Evolutionary conservation across 2,888 invertebrate species (phyloP), one percentile per base, ranked within the genome.

Genomic region (Microdon myrmicae): DNA sequence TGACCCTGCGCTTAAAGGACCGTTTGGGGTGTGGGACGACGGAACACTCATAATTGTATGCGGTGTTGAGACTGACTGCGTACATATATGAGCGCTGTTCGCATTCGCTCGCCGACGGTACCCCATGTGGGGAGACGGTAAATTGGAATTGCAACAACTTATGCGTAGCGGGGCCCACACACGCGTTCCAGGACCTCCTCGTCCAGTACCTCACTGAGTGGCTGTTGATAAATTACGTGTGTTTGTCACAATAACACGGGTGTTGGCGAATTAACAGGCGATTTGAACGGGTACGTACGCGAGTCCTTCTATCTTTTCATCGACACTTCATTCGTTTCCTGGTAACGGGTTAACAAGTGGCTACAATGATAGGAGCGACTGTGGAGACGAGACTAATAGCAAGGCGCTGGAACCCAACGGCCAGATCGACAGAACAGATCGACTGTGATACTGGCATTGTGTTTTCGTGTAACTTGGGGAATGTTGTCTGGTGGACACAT

Each of bases 161-260:
- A 56, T 47, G 51, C 23, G 45, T 35, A 64, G 28, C 19, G 25
- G 43, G 43, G 32, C 58, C 61, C 64, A 58, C 55, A 58, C 31
- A 44, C 28, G 29, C 47, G 17, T 28, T n/a, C n/a, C n/a, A n/a
- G n/a, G n/a, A n/a, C n/a, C n/a, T n/a, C n/a, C n/a, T n/a, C n/a
- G n/a, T n/a, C n/a, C n/a, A n/a, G n/a, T n/a, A n/a, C n/a, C n/a
- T n/a, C n/a, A n/a, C n/a, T n/a, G n/a, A n/a, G n/a, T 48, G 25
- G 32, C 47, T 35, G 59, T 53, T 66, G 59, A 59, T 59, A 59
- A 66, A 54, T 66, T 44, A 59, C 59, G 66, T 66, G 59, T 53
- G 43, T 53, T 59, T 66, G 66, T 66, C 54, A 66, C 59, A 58
- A 59, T 58, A 59, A 59, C 54, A 59, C 54, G 59, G 59, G 54